These are phyloP conservation scores for Macrotus californicus DNA, from an alignment of 2,113 vertebrate genomes.

Conservation along the genomic window DNA sequence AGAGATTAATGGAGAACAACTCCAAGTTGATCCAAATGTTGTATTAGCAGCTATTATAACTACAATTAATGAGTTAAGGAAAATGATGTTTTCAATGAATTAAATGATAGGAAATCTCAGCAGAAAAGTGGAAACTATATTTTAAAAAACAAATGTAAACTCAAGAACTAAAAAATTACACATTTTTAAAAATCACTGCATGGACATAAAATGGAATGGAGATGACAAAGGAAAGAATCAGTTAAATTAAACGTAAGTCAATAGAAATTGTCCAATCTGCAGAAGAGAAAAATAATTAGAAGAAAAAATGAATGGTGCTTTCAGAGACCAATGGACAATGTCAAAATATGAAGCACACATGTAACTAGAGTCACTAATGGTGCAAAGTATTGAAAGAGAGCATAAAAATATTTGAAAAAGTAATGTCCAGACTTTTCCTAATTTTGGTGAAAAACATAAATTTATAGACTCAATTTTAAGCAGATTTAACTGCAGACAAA, in stretches of 20 bases:
- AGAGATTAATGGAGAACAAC: not conserved
- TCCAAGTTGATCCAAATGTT: not conserved
- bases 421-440: not conserved
- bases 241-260: not conserved
- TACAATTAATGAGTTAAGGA: not conserved
- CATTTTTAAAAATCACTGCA: not conserved
- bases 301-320: not conserved
- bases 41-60: not conserved
- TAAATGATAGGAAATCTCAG: not conserved
- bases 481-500: not conserved
- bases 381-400: not conserved
- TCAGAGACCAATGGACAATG: not conserved
- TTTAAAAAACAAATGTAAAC: not conserved
- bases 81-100: not conserved
- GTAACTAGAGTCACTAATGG: not conserved
- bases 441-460: not conserved
- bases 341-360: not conserved
- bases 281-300: not conserved
- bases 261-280: not conserved
- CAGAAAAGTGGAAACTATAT: not conserved
- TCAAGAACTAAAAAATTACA: not conserved
- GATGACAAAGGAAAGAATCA: not conserved
- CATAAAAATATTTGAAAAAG: not conserved
- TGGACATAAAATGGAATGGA: not conserved
- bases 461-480: not conserved